These are phyloP conservation scores for Pseudoatta argentina DNA, from an alignment of 1,140 invertebrate genomes.

Conservation along the genomic window DNA sequence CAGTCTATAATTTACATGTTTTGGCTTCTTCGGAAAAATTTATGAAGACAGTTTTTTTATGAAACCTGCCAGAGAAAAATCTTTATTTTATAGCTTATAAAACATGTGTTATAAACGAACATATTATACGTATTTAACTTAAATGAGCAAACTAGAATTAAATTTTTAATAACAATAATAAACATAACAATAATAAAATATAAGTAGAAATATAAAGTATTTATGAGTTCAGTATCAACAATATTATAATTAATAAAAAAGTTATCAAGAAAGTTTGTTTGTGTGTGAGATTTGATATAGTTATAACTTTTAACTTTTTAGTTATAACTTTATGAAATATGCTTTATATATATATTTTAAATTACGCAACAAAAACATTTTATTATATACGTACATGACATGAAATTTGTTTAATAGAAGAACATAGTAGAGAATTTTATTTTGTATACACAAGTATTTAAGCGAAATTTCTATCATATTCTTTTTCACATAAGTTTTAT, in stretches of 20 bases:
- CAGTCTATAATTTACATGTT: slow-evolving; percentile 40
- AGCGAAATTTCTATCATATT: background rate
- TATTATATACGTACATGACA: background rate
- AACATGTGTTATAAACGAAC: slow-evolving; percentile 15
- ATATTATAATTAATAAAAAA: background rate
- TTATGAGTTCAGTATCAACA: background rate
- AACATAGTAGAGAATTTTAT: no score
- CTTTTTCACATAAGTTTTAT: background rate
- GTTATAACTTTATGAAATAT: slow-evolving; percentile 18
- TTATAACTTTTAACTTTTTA: background rate
- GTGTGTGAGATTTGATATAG: background rate
- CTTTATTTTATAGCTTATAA: slow-evolving; percentile 44
- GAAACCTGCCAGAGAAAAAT: slow-evolving; percentile 33
- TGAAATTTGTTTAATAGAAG: slow-evolving; percentile 13
- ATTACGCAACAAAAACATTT: slow-evolving; percentile 1
- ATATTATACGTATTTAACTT: slow-evolving; percentile 3
- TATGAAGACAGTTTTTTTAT: slow-evolving; percentile 26
- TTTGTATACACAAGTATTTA: background rate
- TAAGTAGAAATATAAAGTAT: background rate
- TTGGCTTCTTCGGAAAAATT: slow-evolving; percentile 12
- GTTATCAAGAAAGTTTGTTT: background rate
- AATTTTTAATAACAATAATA: background rate
- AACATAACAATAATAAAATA: slow-evolving; percentile 6
- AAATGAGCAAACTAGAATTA: slow-evolving; percentile 15
- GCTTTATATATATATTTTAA: background rate